Conservation (phyloP, 2,888 invertebrate species). For the Neocrepidodera transversa region DNA sequence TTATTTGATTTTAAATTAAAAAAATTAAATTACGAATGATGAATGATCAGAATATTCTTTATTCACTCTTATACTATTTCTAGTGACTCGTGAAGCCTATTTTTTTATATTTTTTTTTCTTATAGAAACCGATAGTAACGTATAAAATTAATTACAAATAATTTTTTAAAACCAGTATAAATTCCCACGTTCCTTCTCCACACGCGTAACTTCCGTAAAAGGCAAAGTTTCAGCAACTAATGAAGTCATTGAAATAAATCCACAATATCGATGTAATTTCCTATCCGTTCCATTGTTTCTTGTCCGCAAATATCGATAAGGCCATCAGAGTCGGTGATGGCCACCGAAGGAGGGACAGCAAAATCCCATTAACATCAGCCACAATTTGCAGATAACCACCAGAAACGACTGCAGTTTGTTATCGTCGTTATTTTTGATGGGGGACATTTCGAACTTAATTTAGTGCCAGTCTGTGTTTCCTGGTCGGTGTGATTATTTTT, state of each 20-base stretch:
- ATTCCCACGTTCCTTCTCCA: neutral
- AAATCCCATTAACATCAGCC: conserved; percentile 44
- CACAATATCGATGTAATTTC: conserved; percentile 34
- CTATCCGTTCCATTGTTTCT: conserved; percentile 35
- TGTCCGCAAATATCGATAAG: conserved; percentile 42
- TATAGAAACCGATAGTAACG: no score
- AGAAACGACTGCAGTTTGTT: conserved; percentile 14
- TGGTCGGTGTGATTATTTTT: no score
- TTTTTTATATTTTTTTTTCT: no score
- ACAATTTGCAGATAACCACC: conserved; percentile 40
- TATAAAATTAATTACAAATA: no score
- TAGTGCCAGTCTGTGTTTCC: neutral
- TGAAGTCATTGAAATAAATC: conserved; percentile 34
- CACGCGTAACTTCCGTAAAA: neutral
- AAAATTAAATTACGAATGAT: no score
- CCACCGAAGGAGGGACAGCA: conserved; percentile 42
- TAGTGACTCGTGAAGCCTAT: no score
- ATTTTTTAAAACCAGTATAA: no score
- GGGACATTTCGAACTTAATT: neutral
- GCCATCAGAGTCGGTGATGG: conserved; percentile 21
- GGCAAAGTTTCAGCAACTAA: conserved; percentile 6
- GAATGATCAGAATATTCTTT: no score
- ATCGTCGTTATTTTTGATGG: conserved; percentile 7
- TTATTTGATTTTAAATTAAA: no score
- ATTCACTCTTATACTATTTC: no score